Conservation (phyloP, 1,140 invertebrate species). For the Brachionus rotundiformis region DNA sequence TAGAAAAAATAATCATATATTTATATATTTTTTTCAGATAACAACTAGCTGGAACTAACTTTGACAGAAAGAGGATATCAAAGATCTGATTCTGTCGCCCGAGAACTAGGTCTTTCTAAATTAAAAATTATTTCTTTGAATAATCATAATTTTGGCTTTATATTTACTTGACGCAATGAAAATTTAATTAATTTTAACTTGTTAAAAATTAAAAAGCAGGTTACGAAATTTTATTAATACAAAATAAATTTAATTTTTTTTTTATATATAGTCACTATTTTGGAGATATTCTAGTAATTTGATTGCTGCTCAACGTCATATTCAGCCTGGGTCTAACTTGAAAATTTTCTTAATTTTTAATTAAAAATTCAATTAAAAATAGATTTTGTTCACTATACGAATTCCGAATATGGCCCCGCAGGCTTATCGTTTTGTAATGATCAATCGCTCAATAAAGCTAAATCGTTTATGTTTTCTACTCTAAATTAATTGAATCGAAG, state of each 20-base stretch:
- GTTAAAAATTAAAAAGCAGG: not conserved
- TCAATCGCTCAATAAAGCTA: conserved; percentile 12
- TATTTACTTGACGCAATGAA: not conserved
- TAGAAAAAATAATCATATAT: too few relatives aligned
- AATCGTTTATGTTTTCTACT: conserved; percentile 10
- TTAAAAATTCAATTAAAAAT: conserved; percentile 13
- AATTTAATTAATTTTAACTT: not conserved
- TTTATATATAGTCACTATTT: not conserved
- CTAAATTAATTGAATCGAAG: conserved; percentile 9
- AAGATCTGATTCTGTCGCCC: not conserved
- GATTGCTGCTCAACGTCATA: not conserved
- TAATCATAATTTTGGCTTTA: not conserved
- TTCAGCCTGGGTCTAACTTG: conserved; percentile 3
- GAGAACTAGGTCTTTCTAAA: not conserved
- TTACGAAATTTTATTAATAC: conserved; percentile 4
- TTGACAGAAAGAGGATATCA: not conserved
- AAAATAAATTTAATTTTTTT: conserved; percentile 2
- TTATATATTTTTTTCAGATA: conserved; percentile 22
- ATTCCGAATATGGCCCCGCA: not conserved
- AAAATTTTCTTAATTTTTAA: not conserved
- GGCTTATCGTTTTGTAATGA: conserved; percentile 18
- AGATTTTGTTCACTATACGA: not conserved
- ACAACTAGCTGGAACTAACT: not conserved
- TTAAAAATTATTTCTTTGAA: not conserved
- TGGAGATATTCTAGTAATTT: not conserved